Conservation (phyloP, 1,140 invertebrate genomes). For the Cydia splendana region DNA sequence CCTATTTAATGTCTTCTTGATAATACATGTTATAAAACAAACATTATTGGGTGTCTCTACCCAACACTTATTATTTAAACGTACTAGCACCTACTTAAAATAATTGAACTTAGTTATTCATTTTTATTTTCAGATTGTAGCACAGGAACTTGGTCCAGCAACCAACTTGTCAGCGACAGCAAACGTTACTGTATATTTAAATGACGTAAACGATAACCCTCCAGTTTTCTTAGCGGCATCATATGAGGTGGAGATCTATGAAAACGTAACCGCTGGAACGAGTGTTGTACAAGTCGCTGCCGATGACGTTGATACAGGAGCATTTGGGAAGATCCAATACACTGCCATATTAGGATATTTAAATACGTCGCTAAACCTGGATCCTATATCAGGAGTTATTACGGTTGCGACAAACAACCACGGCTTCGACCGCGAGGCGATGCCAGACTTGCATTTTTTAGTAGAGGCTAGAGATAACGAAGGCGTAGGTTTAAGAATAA, state of each 20-base stretch:
- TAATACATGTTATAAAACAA: neutral
- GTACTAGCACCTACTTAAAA: no score
- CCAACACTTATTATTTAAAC: no score
- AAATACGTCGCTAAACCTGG: conserved; percentile 87
- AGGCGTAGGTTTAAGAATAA: conserved; percentile 87
- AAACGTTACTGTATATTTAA: conserved; percentile 88
- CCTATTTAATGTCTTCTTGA: no score
- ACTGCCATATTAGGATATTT: conserved; percentile 87
- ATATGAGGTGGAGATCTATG: conserved; percentile 87
- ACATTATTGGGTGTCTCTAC: neutral
- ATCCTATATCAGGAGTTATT: conserved; percentile 89
- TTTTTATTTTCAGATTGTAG: conserved; percentile 83
- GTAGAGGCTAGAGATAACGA: conserved; percentile 93
- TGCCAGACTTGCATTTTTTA: conserved; percentile 86
- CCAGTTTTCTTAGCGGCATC: conserved; percentile 88
- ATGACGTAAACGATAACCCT: conserved; percentile 94
- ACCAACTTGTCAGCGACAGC: conserved; percentile 87
- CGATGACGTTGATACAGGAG: conserved; percentile 87
- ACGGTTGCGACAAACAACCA: conserved; percentile 87
- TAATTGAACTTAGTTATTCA: neutral
- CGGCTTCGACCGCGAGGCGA: conserved; percentile 91
- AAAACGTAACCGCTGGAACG: conserved; percentile 89
- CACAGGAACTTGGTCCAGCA: conserved; percentile 87
- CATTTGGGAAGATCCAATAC: conserved; percentile 87
- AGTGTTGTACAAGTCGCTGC: conserved; percentile 88